phyloP scores from a whole-genome alignment of 2,888 invertebrate genomes.

The Erebia ligea region DNA sequence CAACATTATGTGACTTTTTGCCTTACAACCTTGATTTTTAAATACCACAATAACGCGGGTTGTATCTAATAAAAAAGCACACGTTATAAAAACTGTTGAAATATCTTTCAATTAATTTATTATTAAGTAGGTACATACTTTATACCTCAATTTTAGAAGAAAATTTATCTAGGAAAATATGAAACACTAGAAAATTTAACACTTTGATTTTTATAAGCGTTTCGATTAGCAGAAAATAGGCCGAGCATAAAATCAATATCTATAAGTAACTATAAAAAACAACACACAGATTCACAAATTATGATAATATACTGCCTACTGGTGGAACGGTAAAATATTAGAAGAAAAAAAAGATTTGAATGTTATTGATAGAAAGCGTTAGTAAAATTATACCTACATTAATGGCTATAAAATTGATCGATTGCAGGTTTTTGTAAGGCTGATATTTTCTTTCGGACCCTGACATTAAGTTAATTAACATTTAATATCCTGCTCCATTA shows the following conservation, averaged over 20 bases:
- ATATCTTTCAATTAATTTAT: not conserved
- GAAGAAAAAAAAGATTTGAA: not conserved
- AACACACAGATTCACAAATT: not conserved
- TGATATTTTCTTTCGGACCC: constrained; percentile 41
- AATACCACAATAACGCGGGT: constrained; percentile 26
- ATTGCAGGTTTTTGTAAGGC: constrained; percentile 20
- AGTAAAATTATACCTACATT: not conserved
- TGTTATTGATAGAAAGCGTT: not conserved
- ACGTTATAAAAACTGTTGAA: constrained; percentile 13
- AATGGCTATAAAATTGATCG: not conserved
- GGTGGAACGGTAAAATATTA: not conserved
- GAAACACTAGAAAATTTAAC: not conserved
- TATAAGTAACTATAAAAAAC: not conserved
- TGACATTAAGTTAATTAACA: constrained; percentile 56
- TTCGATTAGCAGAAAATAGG: too few relatives aligned
- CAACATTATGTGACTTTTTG: constrained; percentile 30
- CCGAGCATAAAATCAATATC: not conserved
- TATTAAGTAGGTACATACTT: not conserved
- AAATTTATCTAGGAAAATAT: not conserved
- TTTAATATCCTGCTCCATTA: constrained; percentile 50
- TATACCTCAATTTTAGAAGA: not conserved
- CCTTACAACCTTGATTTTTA: constrained; percentile 34
- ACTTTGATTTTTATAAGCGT: too few relatives aligned
- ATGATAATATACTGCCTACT: not conserved
- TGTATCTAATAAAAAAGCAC: constrained; percentile 17